phyloP scores from a whole-genome alignment of 2,888 invertebrate species.

The Microplitis deprimator region DNA sequence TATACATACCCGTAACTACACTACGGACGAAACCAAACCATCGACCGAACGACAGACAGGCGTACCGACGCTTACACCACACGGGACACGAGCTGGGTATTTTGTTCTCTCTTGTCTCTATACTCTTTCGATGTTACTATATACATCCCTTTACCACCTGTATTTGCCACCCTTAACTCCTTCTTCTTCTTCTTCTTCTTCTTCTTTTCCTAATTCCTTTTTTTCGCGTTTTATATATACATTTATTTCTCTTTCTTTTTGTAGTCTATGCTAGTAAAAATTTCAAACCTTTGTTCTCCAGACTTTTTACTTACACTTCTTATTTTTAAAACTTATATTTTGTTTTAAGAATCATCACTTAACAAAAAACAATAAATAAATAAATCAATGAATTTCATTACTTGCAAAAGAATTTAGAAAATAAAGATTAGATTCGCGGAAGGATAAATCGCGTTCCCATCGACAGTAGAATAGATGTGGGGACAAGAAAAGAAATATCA shows the following conservation, averaged over 20 bases:
- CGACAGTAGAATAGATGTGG: background rate
- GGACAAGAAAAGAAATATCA: background rate
- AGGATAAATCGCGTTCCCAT: background rate
- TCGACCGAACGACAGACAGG: conserved; percentile 65
- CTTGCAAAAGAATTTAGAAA: background rate
- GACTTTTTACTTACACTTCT: background rate
- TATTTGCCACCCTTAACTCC: conserved; percentile 3
- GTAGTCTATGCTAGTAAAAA: background rate
- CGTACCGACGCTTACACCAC: conserved; percentile 57
- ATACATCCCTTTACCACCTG: conserved; percentile 32
- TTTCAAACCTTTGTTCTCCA: background rate
- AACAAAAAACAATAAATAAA: no score
- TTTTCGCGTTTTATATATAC: background rate
- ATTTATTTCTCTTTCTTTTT: conserved; percentile 20
- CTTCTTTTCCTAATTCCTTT: background rate
- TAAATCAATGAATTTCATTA: no score
- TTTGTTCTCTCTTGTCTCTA: conserved; percentile 55
- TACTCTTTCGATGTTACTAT: conserved; percentile 24
- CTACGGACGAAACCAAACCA: conserved; percentile 66
- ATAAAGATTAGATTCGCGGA: background rate
- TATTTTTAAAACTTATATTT: no score
- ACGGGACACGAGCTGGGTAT: conserved; percentile 62
- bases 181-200: background rate
- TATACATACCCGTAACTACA: conserved; percentile 45
- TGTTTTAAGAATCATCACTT: no score